phyloP scores from a whole-genome alignment of 1,140 invertebrate genomes.

The Sinella curviseta region DNA sequence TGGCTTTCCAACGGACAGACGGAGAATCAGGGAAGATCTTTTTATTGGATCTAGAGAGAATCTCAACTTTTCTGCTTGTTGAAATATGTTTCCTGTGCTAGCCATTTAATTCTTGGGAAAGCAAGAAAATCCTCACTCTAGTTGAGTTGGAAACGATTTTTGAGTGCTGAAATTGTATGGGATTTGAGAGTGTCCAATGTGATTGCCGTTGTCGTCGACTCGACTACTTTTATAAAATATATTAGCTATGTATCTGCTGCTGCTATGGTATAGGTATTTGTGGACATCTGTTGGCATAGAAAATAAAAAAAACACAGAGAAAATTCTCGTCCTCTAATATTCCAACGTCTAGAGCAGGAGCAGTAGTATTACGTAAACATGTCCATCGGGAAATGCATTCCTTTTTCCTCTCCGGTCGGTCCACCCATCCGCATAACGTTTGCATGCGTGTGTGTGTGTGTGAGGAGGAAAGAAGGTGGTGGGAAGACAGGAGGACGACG shows the following conservation, averaged over 20 bases:
- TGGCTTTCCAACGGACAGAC: not conserved
- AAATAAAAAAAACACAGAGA: not conserved
- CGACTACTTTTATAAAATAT: too few species aligned
- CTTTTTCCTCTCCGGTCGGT: not conserved
- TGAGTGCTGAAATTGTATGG: not conserved
- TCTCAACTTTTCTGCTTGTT: not conserved
- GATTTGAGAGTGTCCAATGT: constrained; percentile 11
- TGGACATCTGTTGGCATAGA: not conserved
- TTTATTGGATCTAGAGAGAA: not conserved
- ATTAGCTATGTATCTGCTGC: too few species aligned
- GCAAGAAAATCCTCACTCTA: not conserved
- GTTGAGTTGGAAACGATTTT: not conserved
- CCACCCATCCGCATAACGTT: not conserved
- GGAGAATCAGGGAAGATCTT: not conserved
- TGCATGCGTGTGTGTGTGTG: not conserved
- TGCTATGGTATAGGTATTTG: too few species aligned
- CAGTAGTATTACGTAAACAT: not conserved
- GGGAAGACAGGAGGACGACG: not conserved
- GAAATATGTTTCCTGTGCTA: not conserved
- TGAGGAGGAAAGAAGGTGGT: too few species aligned
- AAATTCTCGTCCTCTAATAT: not conserved
- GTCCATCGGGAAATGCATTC: constrained; percentile 3
- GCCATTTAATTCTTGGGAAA: not conserved
- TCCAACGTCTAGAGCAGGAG: not conserved
- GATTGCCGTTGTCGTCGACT: not conserved